phyloP scores from a whole-genome alignment of 1,140 invertebrate species.

The Cotesia chilonis region DNA sequence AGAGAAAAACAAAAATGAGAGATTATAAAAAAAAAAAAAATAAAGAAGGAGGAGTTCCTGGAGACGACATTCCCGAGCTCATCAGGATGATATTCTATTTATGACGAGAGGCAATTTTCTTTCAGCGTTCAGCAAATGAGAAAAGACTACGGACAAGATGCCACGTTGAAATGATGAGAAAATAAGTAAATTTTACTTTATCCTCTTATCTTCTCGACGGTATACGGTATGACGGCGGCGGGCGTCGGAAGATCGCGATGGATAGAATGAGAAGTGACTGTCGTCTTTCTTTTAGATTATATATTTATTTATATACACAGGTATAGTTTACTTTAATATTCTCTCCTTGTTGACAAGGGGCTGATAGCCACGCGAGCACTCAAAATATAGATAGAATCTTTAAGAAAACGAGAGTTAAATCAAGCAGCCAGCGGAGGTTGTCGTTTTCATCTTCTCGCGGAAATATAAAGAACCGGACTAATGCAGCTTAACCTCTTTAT shows the following conservation, averaged over 20 bases:
- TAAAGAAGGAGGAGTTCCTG: conserved; percentile 13
- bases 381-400: conserved; percentile 28
- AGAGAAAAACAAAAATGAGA: conserved; percentile 34
- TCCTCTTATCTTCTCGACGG: conserved; percentile 42
- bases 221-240: conserved; percentile 15
- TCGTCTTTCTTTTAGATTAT: neutral
- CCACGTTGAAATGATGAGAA: conserved; percentile 61
- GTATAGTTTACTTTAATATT: conserved; percentile 1
- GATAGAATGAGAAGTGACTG: conserved; percentile 24
- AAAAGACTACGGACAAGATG: conserved; percentile 62
- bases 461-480: conserved; percentile 67
- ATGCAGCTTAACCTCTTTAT: conserved; percentile 65
- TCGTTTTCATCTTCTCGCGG: conserved; percentile 51
- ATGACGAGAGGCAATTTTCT: conserved; percentile 65
- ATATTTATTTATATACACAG: neutral
- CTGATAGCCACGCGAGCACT: conserved; percentile 24
- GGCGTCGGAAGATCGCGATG: conserved; percentile 27
- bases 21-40: conserved; percentile 27
- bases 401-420: conserved; percentile 37
- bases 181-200: conserved; percentile 64
- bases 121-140: conserved; percentile 52
- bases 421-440: conserved; percentile 20
- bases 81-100: conserved; percentile 62
- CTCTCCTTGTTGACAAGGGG: neutral
- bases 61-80: conserved; percentile 52